phyloP scores from a whole-genome alignment of 2,888 invertebrate species.

The Oegoconia quadripuncta region DNA sequence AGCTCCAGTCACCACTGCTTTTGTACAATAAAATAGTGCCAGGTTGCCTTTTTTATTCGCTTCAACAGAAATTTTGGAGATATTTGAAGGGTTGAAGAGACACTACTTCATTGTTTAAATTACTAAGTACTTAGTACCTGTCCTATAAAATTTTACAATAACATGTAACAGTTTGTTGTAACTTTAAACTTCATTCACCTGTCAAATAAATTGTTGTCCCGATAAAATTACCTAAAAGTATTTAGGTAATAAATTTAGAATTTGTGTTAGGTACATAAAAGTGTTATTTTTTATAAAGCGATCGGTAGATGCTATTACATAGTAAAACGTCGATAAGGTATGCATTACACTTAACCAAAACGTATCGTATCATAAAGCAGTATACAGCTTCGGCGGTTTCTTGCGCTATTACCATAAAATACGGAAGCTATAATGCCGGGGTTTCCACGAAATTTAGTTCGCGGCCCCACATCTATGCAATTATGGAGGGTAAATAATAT shows the following conservation, averaged over 20 bases:
- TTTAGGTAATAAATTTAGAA: too few relatives aligned
- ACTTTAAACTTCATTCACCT: too few relatives aligned
- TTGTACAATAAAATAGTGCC: conserved; percentile 38
- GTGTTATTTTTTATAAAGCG: too few relatives aligned
- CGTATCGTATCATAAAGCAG: background rate
- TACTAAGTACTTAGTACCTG: too few relatives aligned
- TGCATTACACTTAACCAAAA: conserved; percentile 11
- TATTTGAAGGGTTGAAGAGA: background rate
- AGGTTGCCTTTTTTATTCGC: conserved; percentile 33
- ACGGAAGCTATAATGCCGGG: conserved; percentile 59
- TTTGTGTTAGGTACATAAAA: too few relatives aligned
- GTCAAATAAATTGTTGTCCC: too few relatives aligned
- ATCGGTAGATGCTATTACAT: conserved; percentile 16
- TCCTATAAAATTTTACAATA: too few relatives aligned
- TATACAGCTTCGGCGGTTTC: conserved; percentile 7
- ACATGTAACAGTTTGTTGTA: too few relatives aligned
- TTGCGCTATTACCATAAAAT: conserved; percentile 63
- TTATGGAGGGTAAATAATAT: conserved; percentile 18
- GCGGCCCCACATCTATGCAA: conserved; percentile 41
- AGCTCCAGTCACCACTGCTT: conserved; percentile 29
- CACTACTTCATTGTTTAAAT: too few relatives aligned
- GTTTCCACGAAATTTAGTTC: conserved; percentile 49
- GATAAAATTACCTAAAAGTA: too few relatives aligned
- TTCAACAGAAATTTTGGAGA: background rate
- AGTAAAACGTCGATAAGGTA: conserved; percentile 18